These are phyloP conservation scores for Okapia johnstoni DNA, from an alignment of 2,113 vertebrate species.

Conservation along the genomic window DNA sequence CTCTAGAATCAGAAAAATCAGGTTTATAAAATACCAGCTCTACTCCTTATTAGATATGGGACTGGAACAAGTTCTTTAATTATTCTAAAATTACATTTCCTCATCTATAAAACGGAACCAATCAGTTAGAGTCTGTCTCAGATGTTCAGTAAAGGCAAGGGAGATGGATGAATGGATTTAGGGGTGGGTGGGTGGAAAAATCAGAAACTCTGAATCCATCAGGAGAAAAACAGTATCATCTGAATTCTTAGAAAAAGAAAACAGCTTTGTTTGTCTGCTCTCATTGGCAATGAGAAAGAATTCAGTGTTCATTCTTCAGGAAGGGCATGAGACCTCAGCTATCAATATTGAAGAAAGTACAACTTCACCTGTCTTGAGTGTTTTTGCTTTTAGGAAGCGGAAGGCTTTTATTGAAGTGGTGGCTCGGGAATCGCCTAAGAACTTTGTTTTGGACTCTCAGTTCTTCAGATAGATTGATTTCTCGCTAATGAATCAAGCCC, in stretches of 20 bases:
- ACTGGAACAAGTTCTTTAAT: neutral
- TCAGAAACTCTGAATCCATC: neutral
- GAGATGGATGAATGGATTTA: neutral
- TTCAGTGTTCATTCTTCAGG: neutral
- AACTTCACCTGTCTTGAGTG: neutral
- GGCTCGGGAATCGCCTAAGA: neutral
- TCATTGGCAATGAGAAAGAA: neutral
- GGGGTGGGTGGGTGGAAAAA: neutral
- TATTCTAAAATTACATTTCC: neutral
- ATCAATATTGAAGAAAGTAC: neutral
- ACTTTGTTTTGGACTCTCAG: slow-evolving; percentile 16
- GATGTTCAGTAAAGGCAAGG: neutral
- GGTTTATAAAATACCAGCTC: neutral
- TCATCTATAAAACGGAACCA: neutral
- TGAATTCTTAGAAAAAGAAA: neutral
- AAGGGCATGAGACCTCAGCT: neutral
- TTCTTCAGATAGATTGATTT: slow-evolving; percentile 27
- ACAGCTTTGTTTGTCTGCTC: neutral
- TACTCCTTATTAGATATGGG: neutral
- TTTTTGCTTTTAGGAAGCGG: neutral
- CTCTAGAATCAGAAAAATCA: neutral
- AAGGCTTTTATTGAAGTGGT: neutral
- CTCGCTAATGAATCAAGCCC: slow-evolving; percentile 68
- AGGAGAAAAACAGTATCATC: neutral
- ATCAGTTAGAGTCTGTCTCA: neutral